Conservation (phyloP, 2,797 vertebrate species). For the Phoebastria nigripes region DNA sequence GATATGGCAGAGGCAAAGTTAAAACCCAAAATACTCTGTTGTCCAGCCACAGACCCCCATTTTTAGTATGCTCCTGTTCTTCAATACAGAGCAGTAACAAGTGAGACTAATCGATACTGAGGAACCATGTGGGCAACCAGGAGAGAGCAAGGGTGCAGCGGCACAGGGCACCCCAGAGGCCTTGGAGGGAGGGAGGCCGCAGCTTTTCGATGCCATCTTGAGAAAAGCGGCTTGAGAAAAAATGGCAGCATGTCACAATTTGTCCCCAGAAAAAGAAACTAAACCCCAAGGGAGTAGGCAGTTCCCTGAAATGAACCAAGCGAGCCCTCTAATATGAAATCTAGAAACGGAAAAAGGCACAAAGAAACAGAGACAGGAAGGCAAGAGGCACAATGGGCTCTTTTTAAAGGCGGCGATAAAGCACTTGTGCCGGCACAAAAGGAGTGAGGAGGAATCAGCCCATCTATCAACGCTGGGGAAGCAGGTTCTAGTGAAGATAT, state of each 20-base stretch:
- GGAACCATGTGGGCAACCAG: accelerated
- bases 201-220: not conserved
- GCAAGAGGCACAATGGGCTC: not conserved
- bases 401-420: accelerated
- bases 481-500: not conserved
- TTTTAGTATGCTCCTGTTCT: not conserved
- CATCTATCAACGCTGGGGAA: not conserved
- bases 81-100: not conserved
- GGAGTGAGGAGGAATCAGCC: not conserved
- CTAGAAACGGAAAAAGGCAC: not conserved
- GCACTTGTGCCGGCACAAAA: not conserved
- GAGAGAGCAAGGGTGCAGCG: not conserved
- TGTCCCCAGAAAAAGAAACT: not conserved
- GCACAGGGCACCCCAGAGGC: not conserved
- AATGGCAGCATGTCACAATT: not conserved
- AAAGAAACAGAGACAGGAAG: slow-evolving; percentile 25
- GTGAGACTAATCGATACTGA: accelerated
- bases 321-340: not conserved
- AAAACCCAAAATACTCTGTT: not conserved
- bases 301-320: not conserved
- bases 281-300: not conserved
- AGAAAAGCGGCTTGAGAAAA: not conserved
- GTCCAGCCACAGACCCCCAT: not conserved
- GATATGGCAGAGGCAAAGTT: not conserved
- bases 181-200: not conserved